phyloP scores from a whole-genome alignment of 2,113 vertebrate genomes.

The Gavialis gangeticus region DNA sequence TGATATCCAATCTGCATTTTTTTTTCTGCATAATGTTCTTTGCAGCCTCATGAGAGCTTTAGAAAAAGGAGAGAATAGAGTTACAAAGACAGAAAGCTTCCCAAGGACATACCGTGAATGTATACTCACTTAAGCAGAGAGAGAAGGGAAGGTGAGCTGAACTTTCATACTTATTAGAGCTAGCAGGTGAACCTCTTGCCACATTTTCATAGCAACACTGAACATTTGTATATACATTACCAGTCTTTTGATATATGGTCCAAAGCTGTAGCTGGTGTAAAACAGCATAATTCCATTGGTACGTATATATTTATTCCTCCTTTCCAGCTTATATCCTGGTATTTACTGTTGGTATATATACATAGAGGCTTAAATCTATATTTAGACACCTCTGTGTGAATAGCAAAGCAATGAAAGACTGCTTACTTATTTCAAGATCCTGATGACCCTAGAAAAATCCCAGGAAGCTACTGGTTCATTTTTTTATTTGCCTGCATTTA shows the following conservation, averaged over 20 bases:
- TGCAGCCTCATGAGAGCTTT: neutral
- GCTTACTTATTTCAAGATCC: neutral
- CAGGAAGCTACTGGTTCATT: neutral
- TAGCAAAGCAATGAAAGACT: neutral
- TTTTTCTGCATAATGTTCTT: conserved; percentile 33
- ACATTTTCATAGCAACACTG: neutral
- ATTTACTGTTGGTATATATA: neutral
- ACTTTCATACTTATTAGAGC: neutral
- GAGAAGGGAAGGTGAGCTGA: neutral
- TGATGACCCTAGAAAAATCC: neutral
- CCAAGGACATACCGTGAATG: conserved; percentile 15
- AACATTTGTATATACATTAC: neutral
- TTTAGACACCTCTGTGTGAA: neutral
- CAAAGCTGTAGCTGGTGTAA: neutral
- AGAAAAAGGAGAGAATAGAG: neutral
- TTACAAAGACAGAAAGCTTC: conserved; percentile 9
- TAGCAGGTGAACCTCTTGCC: neutral
- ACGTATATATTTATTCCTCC: neutral
- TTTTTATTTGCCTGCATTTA: neutral
- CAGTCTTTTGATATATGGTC: neutral
- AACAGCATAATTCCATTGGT: neutral
- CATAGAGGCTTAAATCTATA: neutral
- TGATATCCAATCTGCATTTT: conserved; percentile 27
- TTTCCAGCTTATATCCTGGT: neutral
- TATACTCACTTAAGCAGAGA: neutral